Evolutionary conservation across 1,140 invertebrate species (phyloP), one percentile per base, ranked within the genome.

Genomic region (Hesperophylax magnus): DNA sequence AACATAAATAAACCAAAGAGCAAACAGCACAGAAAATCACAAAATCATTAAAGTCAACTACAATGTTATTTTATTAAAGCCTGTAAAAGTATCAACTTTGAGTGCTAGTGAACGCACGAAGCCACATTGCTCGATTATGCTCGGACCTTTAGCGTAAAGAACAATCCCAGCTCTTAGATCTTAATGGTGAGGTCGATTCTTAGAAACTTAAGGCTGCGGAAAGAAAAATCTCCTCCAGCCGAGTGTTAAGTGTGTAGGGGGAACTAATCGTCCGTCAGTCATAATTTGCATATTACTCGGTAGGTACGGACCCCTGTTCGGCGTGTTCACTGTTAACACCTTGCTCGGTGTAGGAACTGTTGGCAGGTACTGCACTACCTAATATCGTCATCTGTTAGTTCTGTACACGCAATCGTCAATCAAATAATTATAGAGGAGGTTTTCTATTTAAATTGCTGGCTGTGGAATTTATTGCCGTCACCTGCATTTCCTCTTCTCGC

Each of bases 211-310:
- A 47, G 24, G 14, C 39, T 20, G 20, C 34, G 53, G 47, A 34
- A 27, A 56, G 47, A 58, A 79, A 79, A 69, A 71, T 53, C 24
- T 39, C 18, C 24, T 69, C 31, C 65, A 7, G 11, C 17, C 65
- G 34, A 27, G 24, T 34, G 47, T 58, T 47, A 79, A 31, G 56
- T 58, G 58, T 20, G 31, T 60, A 52, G 39, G 74, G 54, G 58
- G 76, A 81, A 81, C 74, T 78, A 81, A 81, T 81, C 80, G 63
- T n/a, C 67, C 78, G 69, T 76, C 79, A 54, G 8, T 58, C 72
- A 39, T 81, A 63, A 81, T 81, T 81, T 81, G 80, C 80, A 81
- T 81, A 81, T 77, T 77, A 77, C 75, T 69, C 75, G 56, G 63
- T 58, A 78, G n/a, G 24, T 52, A 52, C 8, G 58, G n/a, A 76